Conservation (phyloP, 2,113 vertebrate genomes). For the Mixornis gularis region DNA sequence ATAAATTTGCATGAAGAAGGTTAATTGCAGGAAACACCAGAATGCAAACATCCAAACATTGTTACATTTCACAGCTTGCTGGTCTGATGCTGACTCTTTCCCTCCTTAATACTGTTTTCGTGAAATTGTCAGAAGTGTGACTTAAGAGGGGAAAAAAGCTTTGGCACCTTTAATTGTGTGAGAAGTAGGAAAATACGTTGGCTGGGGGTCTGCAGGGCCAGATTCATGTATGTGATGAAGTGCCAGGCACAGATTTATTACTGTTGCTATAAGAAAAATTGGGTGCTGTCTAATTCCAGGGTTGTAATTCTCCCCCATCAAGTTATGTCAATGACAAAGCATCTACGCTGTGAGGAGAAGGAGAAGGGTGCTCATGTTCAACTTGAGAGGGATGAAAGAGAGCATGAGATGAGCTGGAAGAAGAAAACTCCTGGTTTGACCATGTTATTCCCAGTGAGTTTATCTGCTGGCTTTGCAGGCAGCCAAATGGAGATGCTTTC, state of each 20-base stretch:
- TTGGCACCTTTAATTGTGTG: slow-evolving; percentile 27
- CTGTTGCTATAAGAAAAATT: neutral
- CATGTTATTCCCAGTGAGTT: neutral
- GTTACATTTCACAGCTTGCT: neutral
- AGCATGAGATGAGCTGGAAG: neutral
- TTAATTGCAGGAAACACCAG: neutral
- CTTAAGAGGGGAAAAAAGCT: neutral
- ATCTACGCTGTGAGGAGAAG: neutral
- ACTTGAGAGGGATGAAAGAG: neutral
- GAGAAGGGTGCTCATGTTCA: neutral
- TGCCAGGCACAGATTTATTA: slow-evolving; percentile 20
- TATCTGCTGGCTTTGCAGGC: neutral
- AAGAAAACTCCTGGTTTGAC: neutral
- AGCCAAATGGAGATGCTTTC: neutral
- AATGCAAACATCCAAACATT: neutral
- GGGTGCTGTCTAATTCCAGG: fast-evolving
- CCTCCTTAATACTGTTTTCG: neutral
- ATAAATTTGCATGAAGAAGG: slow-evolving; percentile 19
- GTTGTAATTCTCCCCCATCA: neutral
- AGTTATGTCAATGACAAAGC: neutral
- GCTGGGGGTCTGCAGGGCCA: neutral
- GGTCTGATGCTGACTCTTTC: neutral
- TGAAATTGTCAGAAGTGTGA: slow-evolving; percentile 23
- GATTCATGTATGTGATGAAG: neutral
- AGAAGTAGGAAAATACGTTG: slow-evolving; percentile 1